phyloP scores from a whole-genome alignment of 2,888 invertebrate species.

The Galerucella calmariensis region DNA sequence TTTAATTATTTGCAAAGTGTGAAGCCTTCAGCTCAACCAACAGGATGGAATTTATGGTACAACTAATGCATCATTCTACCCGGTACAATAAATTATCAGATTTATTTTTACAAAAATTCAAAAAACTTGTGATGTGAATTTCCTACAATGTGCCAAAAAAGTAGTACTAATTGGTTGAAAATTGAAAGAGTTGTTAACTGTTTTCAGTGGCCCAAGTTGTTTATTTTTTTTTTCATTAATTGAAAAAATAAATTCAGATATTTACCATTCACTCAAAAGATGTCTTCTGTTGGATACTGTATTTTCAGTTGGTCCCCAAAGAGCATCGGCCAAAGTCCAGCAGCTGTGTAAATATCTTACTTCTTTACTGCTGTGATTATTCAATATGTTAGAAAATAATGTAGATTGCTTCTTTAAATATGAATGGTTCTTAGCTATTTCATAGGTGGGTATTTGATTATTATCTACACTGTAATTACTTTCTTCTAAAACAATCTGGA shows the following conservation, averaged over 20 bases:
- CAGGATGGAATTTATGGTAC: too few relatives aligned
- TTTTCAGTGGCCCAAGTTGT: too few relatives aligned
- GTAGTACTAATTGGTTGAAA: too few relatives aligned
- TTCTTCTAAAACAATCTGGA: conserved; percentile 52
- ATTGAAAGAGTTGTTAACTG: too few relatives aligned
- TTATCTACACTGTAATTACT: conserved; percentile 46
- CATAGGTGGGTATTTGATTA: conserved; percentile 55
- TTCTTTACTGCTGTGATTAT: conserved; percentile 49
- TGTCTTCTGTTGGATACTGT: conserved; percentile 59
- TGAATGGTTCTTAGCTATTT: conserved; percentile 45
- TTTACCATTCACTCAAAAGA: conserved; percentile 53
- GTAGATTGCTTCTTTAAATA: conserved; percentile 52
- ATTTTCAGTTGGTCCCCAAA: conserved; percentile 85
- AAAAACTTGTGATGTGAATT: too few relatives aligned
- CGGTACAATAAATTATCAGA: too few relatives aligned
- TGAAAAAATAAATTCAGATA: neutral
- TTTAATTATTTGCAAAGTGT: too few relatives aligned
- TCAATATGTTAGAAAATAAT: conserved; percentile 50
- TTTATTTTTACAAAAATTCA: too few relatives aligned
- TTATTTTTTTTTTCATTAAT: too few relatives aligned
- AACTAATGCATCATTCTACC: too few relatives aligned
- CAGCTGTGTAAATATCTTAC: conserved; percentile 69
- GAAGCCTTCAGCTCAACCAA: too few relatives aligned
- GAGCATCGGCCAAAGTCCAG: conserved; percentile 81
- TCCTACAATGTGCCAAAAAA: too few relatives aligned